Evolutionary conservation across 2,888 invertebrate species (phyloP).

Genomic region (Keiferia lycopersicella): DNA sequence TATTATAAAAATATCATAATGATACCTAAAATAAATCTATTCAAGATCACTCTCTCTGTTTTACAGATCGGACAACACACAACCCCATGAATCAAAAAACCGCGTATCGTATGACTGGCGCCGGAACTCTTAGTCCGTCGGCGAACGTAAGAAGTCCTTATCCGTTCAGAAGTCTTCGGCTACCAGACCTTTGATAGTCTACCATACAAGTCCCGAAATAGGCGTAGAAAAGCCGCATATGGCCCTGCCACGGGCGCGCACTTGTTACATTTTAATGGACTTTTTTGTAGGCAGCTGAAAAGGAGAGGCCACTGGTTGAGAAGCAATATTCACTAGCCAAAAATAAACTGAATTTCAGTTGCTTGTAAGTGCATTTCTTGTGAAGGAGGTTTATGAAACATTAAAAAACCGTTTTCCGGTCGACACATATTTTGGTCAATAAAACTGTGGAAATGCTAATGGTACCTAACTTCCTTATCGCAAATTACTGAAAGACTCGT

Average conservation of each 20-base stretch:
- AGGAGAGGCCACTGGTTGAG: not conserved
- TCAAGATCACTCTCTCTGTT: not conserved
- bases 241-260: conserved; percentile 45
- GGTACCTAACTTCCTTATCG: conserved; percentile 10
- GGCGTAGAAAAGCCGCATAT: conserved; percentile 64
- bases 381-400: conserved; percentile 17
- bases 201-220: conserved; percentile 56
- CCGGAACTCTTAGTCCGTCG: conserved; percentile 44
- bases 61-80: conserved; percentile 8
- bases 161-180: conserved; percentile 53
- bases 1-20: too few relatives aligned
- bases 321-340: not conserved
- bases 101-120: conserved; percentile 54
- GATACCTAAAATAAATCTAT: too few relatives aligned
- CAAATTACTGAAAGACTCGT: conserved; percentile 1
- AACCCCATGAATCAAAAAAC: conserved; percentile 5
- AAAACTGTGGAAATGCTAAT: conserved; percentile 13
- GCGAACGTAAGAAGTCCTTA: conserved; percentile 47
- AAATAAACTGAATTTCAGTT: not conserved
- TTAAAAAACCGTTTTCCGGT: conserved; percentile 17
- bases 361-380: not conserved
- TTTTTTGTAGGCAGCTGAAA: conserved; percentile 13
- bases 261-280: conserved; percentile 44
- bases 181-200: conserved; percentile 37
- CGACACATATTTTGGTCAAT: not conserved